These are phyloP conservation scores for Pilophorus perplexus DNA, from an alignment of 2,888 invertebrate species.

Conservation along the genomic window DNA sequence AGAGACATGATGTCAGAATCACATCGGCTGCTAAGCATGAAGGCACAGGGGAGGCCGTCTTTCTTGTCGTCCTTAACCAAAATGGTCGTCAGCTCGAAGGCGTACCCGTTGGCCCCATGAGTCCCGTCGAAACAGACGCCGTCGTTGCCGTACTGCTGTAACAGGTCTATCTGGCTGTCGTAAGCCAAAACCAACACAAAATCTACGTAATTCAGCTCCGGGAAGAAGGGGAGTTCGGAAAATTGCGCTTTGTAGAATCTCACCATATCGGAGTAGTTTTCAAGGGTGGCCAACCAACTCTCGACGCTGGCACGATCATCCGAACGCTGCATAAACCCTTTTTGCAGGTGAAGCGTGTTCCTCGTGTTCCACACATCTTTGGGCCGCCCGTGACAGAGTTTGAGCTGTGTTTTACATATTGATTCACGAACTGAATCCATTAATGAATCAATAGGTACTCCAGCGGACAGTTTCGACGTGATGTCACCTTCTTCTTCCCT, in stretches of 20 bases:
- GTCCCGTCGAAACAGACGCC: constrained; percentile 49
- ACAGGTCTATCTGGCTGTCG: neutral
- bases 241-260: constrained; percentile 21
- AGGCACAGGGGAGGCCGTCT: constrained; percentile 46
- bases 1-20: constrained; percentile 43
- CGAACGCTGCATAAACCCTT: neutral
- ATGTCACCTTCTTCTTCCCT: constrained; percentile 1
- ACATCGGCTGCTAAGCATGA: constrained; percentile 45
- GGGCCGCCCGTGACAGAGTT: too few relatives aligned
- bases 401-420: too few relatives aligned
- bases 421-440: constrained; percentile 19
- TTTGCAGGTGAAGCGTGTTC: neutral
- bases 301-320: constrained; percentile 21
- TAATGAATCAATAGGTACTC: neutral
- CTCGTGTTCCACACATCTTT: constrained; percentile 30
- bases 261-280: neutral
- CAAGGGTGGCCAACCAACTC: constrained; percentile 5
- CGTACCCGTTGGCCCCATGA: constrained; percentile 47
- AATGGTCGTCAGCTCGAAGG: constrained; percentile 42
- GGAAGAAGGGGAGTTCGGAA: neutral
- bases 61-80: constrained; percentile 47
- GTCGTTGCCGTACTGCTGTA: constrained; percentile 45
- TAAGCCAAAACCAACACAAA: constrained; percentile 18
- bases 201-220: neutral
- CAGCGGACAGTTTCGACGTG: neutral